Percentiles rank a stretch among this genome's conserved stretches.
Evolutionary conservation across 1,140 invertebrate species (phyloP).

Genomic region (Agraylea sexmaculata): DNA sequence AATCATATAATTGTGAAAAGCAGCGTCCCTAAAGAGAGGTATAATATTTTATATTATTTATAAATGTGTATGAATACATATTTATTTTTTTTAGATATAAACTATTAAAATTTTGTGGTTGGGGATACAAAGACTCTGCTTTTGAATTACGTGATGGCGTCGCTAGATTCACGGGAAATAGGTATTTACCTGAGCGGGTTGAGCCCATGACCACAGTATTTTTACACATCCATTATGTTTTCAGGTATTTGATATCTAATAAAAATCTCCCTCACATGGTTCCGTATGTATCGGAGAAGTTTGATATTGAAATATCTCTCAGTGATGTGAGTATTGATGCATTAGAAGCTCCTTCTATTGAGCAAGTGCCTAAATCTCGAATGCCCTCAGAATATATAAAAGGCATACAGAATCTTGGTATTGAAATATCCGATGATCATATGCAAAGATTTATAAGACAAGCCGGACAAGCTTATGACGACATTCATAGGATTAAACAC

Average conservation of each 20-base stretch:
- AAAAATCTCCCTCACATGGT: constrained; percentile 3
- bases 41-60: background rate
- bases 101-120: constrained; percentile 93
- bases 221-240: background rate
- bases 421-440: constrained; percentile 44
- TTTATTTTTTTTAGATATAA: constrained; percentile 52
- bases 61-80: background rate
- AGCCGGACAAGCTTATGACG: constrained; percentile 59
- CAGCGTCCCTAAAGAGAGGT: constrained; percentile 15
- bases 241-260: constrained; percentile 8
- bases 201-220: no score
- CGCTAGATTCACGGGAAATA: constrained; percentile 29
- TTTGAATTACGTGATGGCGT: constrained; percentile 24
- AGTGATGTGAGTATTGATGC: no score
- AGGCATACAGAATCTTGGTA: constrained; percentile 33
- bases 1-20: constrained; percentile 13
- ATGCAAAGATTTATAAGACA: constrained; percentile 49
- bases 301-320: constrained; percentile 21
- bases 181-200: constrained; percentile 25
- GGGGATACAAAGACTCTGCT: constrained; percentile 84
- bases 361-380: constrained; percentile 25
- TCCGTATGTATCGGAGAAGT: constrained; percentile 7
- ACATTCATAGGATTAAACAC: constrained; percentile 46
- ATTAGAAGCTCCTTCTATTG: no score
- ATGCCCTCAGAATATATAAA: constrained; percentile 37